These are phyloP conservation scores for Pachyuromys duprasi DNA, from an alignment of 2,797 vertebrate species.

Conservation along the genomic window DNA sequence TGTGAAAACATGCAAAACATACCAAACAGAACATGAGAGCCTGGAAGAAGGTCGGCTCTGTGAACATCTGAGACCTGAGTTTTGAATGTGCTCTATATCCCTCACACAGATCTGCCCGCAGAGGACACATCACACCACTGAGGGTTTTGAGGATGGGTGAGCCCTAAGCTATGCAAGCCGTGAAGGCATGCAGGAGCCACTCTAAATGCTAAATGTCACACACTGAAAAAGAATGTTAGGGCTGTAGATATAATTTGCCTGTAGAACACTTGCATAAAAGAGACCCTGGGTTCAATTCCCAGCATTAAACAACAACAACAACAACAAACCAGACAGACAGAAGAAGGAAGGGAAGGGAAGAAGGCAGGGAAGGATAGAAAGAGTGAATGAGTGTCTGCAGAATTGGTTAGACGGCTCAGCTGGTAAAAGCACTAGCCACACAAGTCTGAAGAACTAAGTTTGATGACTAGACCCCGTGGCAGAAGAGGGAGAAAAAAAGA, in stretches of 20 bases:
- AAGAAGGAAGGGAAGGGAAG: rapidly evolving
- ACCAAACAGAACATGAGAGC: not conserved
- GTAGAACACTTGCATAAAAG: not conserved
- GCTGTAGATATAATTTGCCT: not conserved
- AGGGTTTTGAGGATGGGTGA: not conserved
- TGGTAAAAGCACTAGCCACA: not conserved
- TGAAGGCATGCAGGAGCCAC: not conserved
- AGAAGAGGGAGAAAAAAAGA: not conserved
- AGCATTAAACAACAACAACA: not conserved
- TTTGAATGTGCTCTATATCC: not conserved
- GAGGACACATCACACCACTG: not conserved
- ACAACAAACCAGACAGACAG: too few species aligned
- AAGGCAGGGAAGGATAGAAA: too few species aligned
- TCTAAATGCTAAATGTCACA: not conserved
- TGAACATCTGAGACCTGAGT: not conserved
- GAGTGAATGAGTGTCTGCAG: not conserved
- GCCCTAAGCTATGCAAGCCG: not conserved
- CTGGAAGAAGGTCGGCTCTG: not conserved
- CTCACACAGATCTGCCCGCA: not conserved
- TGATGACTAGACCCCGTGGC: not conserved
- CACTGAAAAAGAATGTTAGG: not conserved
- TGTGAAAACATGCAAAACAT: not conserved
- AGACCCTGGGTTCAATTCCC: not conserved
- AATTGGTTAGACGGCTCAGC: not conserved
- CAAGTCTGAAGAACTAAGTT: not conserved